Evolutionary conservation across 2,113 vertebrate genomes (phyloP), one percentile per base, ranked within the genome.

Genomic region (Neolamprologus tretocephalus): DNA sequence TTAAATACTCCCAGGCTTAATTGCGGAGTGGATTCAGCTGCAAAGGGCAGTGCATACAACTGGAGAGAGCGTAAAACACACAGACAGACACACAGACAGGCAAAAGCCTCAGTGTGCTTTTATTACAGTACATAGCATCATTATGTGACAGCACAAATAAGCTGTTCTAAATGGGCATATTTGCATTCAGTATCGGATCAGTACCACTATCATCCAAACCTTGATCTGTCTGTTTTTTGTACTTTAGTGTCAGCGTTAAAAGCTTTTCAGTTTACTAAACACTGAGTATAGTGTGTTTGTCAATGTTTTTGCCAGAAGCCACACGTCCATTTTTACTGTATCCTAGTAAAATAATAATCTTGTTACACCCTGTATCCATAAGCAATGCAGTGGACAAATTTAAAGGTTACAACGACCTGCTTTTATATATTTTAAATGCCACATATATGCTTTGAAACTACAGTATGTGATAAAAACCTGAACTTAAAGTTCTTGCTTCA

Each of bases 1-100:
- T 78, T 49, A 78, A 78, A 78, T 78, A 51, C 45, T 78, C 73
- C 73, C 71, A 49, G 26, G 42, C 42, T 17, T 78, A 78, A 78
- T 51, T 78, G 71, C 26, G 0, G 71, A 78, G 42, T 49, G 42
- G 71, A 78, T 19, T 78, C 42, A 78, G 42, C 71, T 31, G 45
- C 71, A 49, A 49, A 78, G 23, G 42, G 26, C 2, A 2, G 42
- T 13, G 26, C 16, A 28, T 49, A 8, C 4, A 7, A 12, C 2
- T n/a, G 71, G 42, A 49, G 73, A 49, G 16, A 31, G 45, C 7
- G 10, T 23, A 78, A 49, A 31, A 78, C 42, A 47, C 23, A 5
- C 9, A 26, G 9, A 28, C 71, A 7, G 8, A 42, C 66, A 71
- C 66, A 71, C 8, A 73, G 5, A 75, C 68, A 75, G 14, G 14